phyloP scores from a whole-genome alignment of 2,797 vertebrate genomes.

The Sebastolobus alascanus region DNA sequence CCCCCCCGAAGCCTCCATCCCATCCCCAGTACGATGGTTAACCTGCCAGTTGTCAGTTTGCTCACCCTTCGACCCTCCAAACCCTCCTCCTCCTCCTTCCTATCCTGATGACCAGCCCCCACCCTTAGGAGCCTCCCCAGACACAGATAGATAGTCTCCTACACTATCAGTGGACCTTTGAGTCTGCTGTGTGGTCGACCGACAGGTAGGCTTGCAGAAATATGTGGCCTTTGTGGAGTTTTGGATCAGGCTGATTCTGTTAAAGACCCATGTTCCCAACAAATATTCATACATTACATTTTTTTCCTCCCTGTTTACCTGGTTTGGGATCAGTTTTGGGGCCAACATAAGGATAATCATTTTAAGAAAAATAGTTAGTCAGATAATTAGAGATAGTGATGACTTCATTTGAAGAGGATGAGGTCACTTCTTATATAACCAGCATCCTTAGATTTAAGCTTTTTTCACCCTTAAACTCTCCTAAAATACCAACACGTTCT shows the following conservation, averaged over 20 bases:
- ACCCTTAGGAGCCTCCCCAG: conserved; percentile 29
- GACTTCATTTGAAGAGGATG: neutral
- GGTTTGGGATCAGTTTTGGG: neutral
- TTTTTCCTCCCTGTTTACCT: neutral
- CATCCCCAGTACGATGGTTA: conserved; percentile 58
- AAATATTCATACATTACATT: neutral
- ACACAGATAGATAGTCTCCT: conserved; percentile 60
- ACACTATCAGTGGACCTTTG: conserved; percentile 60
- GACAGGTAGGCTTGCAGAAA: conserved; percentile 61
- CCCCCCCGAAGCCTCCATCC: neutral
- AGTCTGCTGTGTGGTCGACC: conserved; percentile 59
- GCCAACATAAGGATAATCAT: neutral
- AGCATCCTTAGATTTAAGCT: neutral
- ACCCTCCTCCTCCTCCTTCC: conserved; percentile 50
- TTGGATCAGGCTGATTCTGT: conserved; percentile 50
- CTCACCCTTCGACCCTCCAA: conserved; percentile 59
- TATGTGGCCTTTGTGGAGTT: conserved; percentile 33
- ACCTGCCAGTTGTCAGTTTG: conserved; percentile 69
- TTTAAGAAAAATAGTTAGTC: neutral
- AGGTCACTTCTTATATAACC: neutral
- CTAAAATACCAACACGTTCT: neutral
- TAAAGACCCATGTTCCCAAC: conserved; percentile 30
- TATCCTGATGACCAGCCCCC: conserved; percentile 38
- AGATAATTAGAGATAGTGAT: neutral
- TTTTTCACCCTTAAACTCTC: neutral